Evolutionary conservation across 2,888 invertebrate species (phyloP), one percentile per base, ranked within the genome.

Genomic region (Drepana falcataria): DNA sequence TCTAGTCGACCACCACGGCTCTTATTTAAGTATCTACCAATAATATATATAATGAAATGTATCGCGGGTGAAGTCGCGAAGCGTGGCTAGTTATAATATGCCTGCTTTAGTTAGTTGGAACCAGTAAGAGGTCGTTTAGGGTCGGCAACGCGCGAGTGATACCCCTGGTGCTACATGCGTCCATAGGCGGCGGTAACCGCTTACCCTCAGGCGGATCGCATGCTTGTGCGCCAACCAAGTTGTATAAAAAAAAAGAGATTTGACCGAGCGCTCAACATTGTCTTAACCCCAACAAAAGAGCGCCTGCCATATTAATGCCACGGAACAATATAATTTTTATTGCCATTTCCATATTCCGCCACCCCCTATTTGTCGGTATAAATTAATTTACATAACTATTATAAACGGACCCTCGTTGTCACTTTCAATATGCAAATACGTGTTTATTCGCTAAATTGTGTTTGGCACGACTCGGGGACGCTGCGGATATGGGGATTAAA

Each of bases 401-500:
- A 75, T 75, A 61, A 53, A 69, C 60, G 59, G 65, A 75, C 82
- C 79, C 80, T 73, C 68, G 56, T 59, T 68, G 73, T 75, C 75
- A 74, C 68, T 70, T 66, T 66, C 74, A 75, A 75, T 78, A 78
- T 79, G 79, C 74, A 71, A 77, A 83, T 81, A 60, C 64, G 70
- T 77, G 85, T 85, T 85, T 83, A 85, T 85, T 83, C 81, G 85
- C 75, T 79, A 77, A 84, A 85, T 86, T 85, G 79, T 79, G 71
- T 86, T 83, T 78, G 81, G 75, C 77, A 77, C 73, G 62, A 64
- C 59, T 58, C 62, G 48, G 48, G 35, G 53, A 48, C 37, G 7
- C 37, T 37, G 52, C 48, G 47, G 47, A 37, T 49, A n/a, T 37
- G 49, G 35, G 21, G 48, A 48, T 34, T 48, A 35, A 35, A 9